Base-by-base conservation (phyloP, 1,140 invertebrate genomes). In the Drosophila sproati region DNA sequence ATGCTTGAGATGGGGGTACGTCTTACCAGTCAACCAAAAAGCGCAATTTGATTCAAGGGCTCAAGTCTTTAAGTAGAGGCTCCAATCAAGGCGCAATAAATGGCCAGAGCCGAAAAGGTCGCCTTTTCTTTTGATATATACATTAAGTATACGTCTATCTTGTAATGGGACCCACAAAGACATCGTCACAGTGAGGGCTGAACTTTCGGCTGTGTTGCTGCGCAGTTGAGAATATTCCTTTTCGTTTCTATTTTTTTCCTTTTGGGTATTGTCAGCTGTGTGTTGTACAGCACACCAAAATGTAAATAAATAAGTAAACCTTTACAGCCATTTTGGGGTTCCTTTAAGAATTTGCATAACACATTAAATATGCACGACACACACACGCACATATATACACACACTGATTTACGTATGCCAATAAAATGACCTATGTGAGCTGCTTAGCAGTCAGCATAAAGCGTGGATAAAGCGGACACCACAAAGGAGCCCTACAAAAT, bases 361-460 rank as follows among this genome's bases (percentile, higher is more conserved):
- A 78, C 80, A 88, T 89, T 89, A 88, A 80, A 80, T 88, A 89
- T 88, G 80, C 83, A 60, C 51, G 77, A 69, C 80, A 83, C 67
- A 60, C n/a, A 78, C 77, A 80, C 12, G 74, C 77, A 77, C 80
- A 78, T 73, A 80, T 7, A 77, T 73, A 77, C 77, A 37, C 6
- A 7, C 29, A 78, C 77, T 78, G 85, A 89, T 89, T 83, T 69
- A n/a, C 39, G 32, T 20, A 28, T 41, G 51, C 73, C 73, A 83
- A 80, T 80, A 88, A 87, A 88, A 69, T 83, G 85, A 83, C 80
- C 80, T 62, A 78, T 63, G 70, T 80, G 78, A 61, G 62, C 82
- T 50, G 57, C 59, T 67, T 48, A 88, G 80, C 43, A 88, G 80
- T 88, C 80, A 78, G 77, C 80, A 76, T 52, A 74, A 67, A 73